Evolutionary conservation across 2,113 vertebrate genomes (phyloP).

Genomic region (Rostratula benghalensis): DNA sequence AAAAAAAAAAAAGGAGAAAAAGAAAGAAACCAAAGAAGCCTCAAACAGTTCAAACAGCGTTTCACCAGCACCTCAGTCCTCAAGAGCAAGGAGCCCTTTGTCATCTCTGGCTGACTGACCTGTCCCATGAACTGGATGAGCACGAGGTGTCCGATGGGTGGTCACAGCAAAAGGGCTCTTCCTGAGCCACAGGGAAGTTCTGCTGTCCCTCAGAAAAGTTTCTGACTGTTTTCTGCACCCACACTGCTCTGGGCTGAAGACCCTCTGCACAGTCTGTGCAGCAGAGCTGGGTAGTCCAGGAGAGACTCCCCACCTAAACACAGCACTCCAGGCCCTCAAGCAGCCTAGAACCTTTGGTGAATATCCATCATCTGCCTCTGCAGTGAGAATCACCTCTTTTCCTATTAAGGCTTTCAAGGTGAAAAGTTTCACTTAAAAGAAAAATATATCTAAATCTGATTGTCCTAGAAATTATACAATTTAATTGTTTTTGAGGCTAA

Average conservation of each 20-base stretch:
- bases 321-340: fast-evolving
- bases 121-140: background rate
- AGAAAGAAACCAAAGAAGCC: conserved; percentile 59
- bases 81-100: background rate
- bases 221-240: background rate
- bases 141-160: background rate
- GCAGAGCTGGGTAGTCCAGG: fast-evolving
- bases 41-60: conserved; percentile 31
- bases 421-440: background rate
- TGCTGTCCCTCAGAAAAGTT: background rate
- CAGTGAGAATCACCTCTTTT: fast-evolving
- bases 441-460: fast-evolving
- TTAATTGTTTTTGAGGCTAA: background rate
- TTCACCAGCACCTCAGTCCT: conserved; percentile 4
- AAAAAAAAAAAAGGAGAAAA: background rate
- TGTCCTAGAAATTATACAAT: background rate
- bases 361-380: fast-evolving
- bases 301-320: background rate
- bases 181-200: background rate
- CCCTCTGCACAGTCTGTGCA: background rate
- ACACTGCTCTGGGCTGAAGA: fast-evolving
- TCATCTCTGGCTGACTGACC: background rate
- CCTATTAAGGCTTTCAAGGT: fast-evolving
- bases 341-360: fast-evolving
- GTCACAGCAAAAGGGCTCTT: background rate